Base-by-base conservation (phyloP, 2,888 invertebrate species). In the Acronicta leporina region DNA sequence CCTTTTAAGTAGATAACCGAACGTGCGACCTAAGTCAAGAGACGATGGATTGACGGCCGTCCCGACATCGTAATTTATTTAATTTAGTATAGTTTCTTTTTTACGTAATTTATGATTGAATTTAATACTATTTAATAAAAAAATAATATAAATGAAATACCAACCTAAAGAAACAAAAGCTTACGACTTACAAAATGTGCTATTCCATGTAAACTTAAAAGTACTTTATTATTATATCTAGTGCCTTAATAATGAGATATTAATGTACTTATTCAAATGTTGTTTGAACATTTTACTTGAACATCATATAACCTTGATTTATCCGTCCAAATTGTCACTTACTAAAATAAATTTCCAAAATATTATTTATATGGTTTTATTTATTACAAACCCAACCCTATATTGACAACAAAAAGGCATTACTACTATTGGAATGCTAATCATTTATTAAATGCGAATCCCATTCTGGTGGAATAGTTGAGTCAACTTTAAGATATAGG, bases 11-110 rank as follows among this genome's bases (percentile, higher is more conserved):
- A 94, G 92, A 91, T 90, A 93, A 90, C 92, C 90, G 92, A 94
- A 92, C 92, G 91, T 92, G 94, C 93, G 94, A 93, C 94, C 92
- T 93, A 92, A 94, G 94, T 94, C 94, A 94, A 89, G 90, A 88
- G 89, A 90, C 92, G 92, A 92, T 94, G 91, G 87, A 92, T 91
- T 89, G 90, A 92, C 94, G 93, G 93, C 93, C 92, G 93, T 94
- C 93, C 94, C 94, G 90, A 92, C 89, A 92, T 92, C 93, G 93
- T 94, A 94, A 94, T 93, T 94, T 94, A 94, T 94, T 94, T 86
- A 89, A 89, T 85, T 86, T 93, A 94, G 92, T 54, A 67, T 91
- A 92, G 87, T 87, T 88, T 87, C 83, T 85, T 90, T 89, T 92
- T 88, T 88, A 91, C 84, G 82, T 92, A 90, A 93, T 91, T 93